phyloP scores from a whole-genome alignment of 1,140 invertebrate genomes.

The Zelostemma sp. region DNA sequence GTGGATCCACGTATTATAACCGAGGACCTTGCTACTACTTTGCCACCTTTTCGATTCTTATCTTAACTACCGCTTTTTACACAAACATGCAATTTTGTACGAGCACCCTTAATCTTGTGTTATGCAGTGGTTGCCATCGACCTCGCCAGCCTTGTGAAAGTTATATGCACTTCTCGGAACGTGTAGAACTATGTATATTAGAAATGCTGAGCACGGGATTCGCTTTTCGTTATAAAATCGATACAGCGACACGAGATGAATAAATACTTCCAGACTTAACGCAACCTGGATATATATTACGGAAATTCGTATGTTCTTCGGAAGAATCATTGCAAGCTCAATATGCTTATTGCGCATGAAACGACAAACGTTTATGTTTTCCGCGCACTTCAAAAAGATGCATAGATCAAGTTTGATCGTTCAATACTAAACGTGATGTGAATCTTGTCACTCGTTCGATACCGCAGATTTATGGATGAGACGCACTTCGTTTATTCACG shows the following conservation, averaged over 20 bases:
- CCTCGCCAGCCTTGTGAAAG: conserved; percentile 22
- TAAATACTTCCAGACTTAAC: not conserved
- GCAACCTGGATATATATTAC: not conserved
- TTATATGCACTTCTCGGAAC: conserved; percentile 24
- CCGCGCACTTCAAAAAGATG: no score
- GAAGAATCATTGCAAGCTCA: no score
- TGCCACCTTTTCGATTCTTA: conserved; percentile 38
- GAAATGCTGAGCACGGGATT: conserved; percentile 34
- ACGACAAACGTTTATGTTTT: no score
- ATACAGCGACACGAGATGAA: conserved; percentile 30
- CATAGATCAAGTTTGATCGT: no score
- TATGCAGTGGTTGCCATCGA: conserved; percentile 30
- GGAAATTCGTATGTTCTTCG: no score
- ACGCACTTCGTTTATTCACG: no score
- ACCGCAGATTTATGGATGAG: no score
- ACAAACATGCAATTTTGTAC: conserved; percentile 47
- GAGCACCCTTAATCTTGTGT: conserved; percentile 31
- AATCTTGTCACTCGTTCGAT: no score
- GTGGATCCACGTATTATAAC: conserved; percentile 21
- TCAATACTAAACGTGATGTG: no score
- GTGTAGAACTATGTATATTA: conserved; percentile 16
- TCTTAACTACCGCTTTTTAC: conserved; percentile 50
- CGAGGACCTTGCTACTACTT: conserved; percentile 53
- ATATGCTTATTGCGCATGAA: no score
- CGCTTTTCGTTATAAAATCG: conserved; percentile 35